These are phyloP conservation scores for Aplysina aerophoba DNA, from an alignment of 37 sponge, comb jelly and placozoan genomes.

Conservation along the genomic window DNA sequence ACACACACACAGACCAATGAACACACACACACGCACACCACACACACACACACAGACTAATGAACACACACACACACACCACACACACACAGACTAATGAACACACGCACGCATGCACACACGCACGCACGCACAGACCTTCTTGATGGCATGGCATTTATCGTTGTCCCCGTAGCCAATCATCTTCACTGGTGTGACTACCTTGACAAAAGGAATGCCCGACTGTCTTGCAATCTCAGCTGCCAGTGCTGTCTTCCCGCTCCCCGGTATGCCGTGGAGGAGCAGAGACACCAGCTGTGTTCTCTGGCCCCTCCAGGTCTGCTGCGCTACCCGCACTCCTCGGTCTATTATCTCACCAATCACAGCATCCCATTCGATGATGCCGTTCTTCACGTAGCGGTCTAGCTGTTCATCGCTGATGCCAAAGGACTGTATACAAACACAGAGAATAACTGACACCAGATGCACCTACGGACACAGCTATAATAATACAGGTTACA, in stretches of 20 bases:
- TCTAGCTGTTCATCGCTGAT: conserved; percentile 83
- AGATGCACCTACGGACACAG: no score
- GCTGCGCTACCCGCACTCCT: conserved; percentile 66
- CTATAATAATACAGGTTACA: no score
- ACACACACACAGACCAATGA: neutral
- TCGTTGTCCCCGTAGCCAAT: conserved; percentile 82
- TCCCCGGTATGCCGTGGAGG: conserved; percentile 77
- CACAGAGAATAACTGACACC: neutral
- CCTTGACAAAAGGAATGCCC: conserved; percentile 87
- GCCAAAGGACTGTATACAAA: conserved; percentile 77
- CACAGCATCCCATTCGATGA: conserved; percentile 75
- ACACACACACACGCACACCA: neutral
- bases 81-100: neutral
- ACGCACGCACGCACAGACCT: conserved; percentile 40
- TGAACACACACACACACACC: neutral
- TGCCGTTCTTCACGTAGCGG: conserved; percentile 76
- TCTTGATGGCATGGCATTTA: conserved; percentile 91
- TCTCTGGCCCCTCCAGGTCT: conserved; percentile 52
- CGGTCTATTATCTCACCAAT: conserved; percentile 69
- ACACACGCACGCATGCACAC: conserved; percentile 1
- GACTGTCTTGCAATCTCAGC: conserved; percentile 83
- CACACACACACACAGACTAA: conserved; percentile 7
- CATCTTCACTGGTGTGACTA: conserved; percentile 87
- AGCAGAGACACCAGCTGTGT: conserved; percentile 87
- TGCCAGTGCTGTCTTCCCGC: conserved; percentile 97